Conservation (phyloP, 2,113 vertebrate species). For the Hippocampus comes region DNA sequence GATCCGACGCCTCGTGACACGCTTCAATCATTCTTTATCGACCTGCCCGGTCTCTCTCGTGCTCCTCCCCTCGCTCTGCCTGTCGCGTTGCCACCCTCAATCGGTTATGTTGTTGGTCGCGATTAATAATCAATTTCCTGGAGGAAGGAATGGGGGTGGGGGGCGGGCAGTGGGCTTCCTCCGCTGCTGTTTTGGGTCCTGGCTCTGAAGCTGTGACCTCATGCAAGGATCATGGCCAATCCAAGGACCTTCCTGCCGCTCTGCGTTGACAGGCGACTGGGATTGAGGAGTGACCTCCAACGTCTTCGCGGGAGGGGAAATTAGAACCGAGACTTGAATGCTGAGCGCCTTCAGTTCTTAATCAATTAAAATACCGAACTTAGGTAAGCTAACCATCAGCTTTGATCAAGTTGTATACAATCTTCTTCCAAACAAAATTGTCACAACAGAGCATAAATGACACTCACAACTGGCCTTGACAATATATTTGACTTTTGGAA, state of each 20-base stretch:
- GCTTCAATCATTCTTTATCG: constrained; percentile 58
- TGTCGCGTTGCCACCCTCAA: constrained; percentile 30
- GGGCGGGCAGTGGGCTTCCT: background rate
- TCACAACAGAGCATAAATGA: too few relatives aligned
- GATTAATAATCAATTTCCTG: constrained; percentile 69
- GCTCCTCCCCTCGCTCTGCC: constrained; percentile 8
- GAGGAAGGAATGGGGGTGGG: constrained; percentile 39
- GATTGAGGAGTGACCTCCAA: constrained; percentile 13
- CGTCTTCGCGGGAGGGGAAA: background rate
- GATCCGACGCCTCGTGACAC: constrained; percentile 41
- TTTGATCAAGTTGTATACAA: too few relatives aligned
- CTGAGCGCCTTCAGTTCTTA: background rate
- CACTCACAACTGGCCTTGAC: too few relatives aligned
- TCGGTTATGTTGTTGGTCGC: constrained; percentile 55
- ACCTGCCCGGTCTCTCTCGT: constrained; percentile 23
- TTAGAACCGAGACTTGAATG: background rate
- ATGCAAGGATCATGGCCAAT: constrained; percentile 45
- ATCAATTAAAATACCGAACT: background rate
- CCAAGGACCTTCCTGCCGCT: constrained; percentile 13
- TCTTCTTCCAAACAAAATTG: too few relatives aligned
- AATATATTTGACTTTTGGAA: background rate
- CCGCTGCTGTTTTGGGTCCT: constrained; percentile 32
- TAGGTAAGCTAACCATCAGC: background rate
- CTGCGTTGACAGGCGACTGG: background rate
- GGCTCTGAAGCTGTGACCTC: constrained; percentile 43